A percentile compares a stretch with the other conserved stretches of the same genome.
These are phyloP conservation scores for Pontoporia blainvillei DNA, from an alignment of 2,113 vertebrate species.

Conservation along the genomic window DNA sequence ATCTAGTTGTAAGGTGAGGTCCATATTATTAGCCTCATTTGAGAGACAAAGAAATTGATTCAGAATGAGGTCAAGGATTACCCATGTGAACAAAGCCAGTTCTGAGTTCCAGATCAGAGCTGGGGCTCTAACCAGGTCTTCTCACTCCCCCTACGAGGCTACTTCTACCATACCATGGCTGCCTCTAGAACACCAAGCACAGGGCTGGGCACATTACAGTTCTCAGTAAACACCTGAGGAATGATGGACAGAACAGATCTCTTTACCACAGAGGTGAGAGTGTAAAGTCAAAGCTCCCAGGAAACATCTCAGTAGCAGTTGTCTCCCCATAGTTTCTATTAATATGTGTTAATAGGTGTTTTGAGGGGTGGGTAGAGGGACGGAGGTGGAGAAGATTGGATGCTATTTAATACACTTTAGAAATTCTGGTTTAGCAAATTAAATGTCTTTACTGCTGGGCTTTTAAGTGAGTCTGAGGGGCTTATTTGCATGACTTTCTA, in stretches of 20 bases:
- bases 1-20: neutral
- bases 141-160: neutral
- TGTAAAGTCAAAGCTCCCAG: neutral
- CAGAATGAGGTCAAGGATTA: neutral
- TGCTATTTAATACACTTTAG: neutral
- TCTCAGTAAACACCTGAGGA: neutral
- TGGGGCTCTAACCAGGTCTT: neutral
- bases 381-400: neutral
- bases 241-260: neutral
- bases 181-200: neutral
- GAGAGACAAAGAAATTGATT: neutral
- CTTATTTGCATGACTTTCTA: neutral
- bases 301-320: neutral
- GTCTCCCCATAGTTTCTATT: neutral
- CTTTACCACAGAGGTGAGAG: neutral
- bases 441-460: neutral
- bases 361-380: neutral
- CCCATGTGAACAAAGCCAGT: neutral
- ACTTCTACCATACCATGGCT: no score
- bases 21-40: neutral
- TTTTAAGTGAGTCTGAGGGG: neutral
- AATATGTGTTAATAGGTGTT: neutral
- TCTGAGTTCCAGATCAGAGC: neutral
- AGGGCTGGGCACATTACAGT: accelerated
- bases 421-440: neutral